These are phyloP conservation scores for Anagyrus pseudococci DNA, from an alignment of 2,888 invertebrate species.

Conservation along the genomic window DNA sequence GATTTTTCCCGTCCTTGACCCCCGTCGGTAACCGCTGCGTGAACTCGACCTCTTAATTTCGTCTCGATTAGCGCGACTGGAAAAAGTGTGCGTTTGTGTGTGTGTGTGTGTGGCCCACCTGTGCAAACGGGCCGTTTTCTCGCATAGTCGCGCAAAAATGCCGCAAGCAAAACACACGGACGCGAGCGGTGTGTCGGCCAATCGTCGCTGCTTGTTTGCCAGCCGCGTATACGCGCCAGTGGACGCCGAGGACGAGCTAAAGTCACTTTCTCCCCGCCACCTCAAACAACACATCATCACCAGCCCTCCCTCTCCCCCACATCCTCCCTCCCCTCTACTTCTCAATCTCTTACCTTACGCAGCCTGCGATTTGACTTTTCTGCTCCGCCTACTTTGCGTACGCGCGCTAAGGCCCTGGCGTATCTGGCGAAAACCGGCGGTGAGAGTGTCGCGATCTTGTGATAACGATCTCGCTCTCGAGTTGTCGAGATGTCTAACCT, in stretches of 20 bases:
- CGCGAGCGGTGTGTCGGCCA: no score
- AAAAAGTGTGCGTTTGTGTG: no score
- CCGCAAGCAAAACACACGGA: no score
- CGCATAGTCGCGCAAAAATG: neutral
- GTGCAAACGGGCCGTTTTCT: constrained; percentile 26
- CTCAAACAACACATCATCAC: neutral
- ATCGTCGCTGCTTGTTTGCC: constrained; percentile 48
- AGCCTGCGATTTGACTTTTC: no score
- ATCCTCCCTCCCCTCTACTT: neutral
- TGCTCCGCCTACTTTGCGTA: no score
- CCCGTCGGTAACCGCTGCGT: neutral
- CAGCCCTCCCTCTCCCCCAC: neutral
- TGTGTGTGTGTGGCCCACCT: constrained; percentile 11
- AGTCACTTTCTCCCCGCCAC: constrained; percentile 38
- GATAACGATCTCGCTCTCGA: no score
- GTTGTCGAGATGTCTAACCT: no score
- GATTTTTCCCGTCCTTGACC: neutral
- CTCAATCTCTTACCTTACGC: neutral
- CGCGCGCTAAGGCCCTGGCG: no score
- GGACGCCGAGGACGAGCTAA: constrained; percentile 48
- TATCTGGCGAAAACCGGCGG: no score
- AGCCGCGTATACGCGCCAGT: constrained; percentile 41
- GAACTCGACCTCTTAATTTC: neutral
- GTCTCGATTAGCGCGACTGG: no score
- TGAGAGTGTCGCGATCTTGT: no score